phyloP scores from a whole-genome alignment of 2,888 invertebrate species.

The Celastrina argiolus region DNA sequence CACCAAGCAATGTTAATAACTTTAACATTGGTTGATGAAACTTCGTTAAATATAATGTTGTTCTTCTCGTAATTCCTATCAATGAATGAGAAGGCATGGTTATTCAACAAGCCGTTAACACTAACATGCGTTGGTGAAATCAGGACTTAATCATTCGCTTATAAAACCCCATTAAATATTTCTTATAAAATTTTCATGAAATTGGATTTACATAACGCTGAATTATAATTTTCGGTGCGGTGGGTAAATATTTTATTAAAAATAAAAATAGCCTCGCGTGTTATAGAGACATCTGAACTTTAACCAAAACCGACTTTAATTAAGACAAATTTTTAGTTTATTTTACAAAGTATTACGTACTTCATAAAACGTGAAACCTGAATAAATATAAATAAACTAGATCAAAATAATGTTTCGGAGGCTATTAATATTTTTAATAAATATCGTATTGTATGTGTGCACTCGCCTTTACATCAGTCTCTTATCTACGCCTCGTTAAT shows the following conservation, averaged over 20 bases:
- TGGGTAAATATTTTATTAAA: background rate
- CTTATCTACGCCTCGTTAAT: slow-evolving; percentile 10
- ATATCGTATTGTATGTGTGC: background rate
- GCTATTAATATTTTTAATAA: background rate
- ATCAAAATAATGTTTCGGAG: background rate
- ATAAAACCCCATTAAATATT: too few species aligned
- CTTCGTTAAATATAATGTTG: too few species aligned
- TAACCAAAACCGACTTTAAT: background rate
- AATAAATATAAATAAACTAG: too few species aligned
- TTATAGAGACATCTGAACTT: background rate
- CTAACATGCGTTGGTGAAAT: too few species aligned
- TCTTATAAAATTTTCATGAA: background rate
- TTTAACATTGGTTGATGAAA: too few species aligned
- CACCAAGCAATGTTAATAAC: too few species aligned
- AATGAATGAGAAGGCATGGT: too few species aligned
- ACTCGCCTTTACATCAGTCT: slow-evolving; percentile 16
- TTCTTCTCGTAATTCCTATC: too few species aligned
- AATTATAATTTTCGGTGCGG: background rate
- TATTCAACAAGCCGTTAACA: too few species aligned
- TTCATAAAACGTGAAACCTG: too few species aligned
- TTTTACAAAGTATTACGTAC: too few species aligned
- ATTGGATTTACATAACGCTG: background rate
- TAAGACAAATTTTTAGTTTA: background rate
- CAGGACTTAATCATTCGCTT: too few species aligned
- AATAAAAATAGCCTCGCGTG: background rate